Percentiles rank a stretch among this genome's conserved stretches.
Evolutionary conservation across 2,797 vertebrate species (phyloP).

Genomic region (Bucorvus abyssinicus): DNA sequence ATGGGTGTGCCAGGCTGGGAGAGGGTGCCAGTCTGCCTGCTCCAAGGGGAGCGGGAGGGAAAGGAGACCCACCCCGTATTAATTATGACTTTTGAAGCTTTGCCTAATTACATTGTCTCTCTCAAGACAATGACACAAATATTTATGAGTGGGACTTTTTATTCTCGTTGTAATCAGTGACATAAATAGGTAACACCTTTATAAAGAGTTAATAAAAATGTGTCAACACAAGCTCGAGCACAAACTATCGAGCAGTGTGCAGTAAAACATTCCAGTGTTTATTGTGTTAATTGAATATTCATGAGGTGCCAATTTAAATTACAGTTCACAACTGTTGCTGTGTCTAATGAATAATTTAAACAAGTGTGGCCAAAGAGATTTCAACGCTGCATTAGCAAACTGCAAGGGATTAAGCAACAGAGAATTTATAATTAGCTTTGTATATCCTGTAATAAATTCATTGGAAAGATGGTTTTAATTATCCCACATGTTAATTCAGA

Average conservation of each 20-base stretch:
- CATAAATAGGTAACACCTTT: constrained; percentile 71
- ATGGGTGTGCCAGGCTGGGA: background rate
- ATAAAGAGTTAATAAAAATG: constrained; percentile 79
- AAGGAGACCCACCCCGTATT: background rate
- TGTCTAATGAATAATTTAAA: constrained; percentile 93
- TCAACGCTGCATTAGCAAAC: constrained; percentile 86
- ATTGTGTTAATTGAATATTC: constrained; percentile 91
- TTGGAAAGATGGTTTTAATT: constrained; percentile 83
- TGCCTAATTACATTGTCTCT: constrained; percentile 66
- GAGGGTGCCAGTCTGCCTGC: background rate
- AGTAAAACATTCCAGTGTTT: constrained; percentile 88
- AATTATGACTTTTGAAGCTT: constrained; percentile 65
- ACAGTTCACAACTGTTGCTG: constrained; percentile 91
- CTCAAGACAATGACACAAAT: constrained; percentile 55
- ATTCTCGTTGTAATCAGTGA: constrained; percentile 65
- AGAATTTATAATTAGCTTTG: constrained; percentile 85
- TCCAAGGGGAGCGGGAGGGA: background rate
- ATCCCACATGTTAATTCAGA: constrained; percentile 75
- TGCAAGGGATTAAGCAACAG: constrained; percentile 82
- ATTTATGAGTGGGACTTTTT: constrained; percentile 67
- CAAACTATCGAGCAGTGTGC: constrained; percentile 73
- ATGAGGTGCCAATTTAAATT: constrained; percentile 92
- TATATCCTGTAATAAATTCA: constrained; percentile 80
- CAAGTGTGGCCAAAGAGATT: constrained; percentile 85
- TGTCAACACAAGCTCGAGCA: constrained; percentile 75